phyloP scores from a whole-genome alignment of 2,888 invertebrate species.

The Brassicogethes aeneus region DNA sequence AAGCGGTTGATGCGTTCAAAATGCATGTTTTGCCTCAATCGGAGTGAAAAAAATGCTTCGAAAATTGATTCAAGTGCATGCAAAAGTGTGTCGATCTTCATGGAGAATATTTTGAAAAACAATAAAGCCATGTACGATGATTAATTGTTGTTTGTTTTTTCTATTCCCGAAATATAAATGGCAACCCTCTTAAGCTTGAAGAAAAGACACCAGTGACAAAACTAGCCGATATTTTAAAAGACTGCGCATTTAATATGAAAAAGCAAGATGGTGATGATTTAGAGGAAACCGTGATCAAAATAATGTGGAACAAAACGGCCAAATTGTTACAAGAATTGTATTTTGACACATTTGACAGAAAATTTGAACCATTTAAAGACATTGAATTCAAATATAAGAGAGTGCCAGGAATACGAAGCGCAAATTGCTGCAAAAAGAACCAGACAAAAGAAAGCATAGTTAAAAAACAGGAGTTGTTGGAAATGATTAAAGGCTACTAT shows the following conservation, averaged over 20 bases:
- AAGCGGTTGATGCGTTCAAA: no score
- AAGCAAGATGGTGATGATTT: constrained; percentile 11
- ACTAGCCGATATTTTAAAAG: background rate
- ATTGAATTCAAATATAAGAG: constrained; percentile 3
- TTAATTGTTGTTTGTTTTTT: no score
- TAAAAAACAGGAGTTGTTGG: background rate
- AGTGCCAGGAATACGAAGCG: constrained; percentile 8
- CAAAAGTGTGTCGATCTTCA: no score
- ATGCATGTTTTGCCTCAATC: no score
- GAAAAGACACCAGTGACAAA: background rate
- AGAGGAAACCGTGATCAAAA: constrained; percentile 13
- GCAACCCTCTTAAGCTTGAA: background rate
- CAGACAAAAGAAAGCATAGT: background rate
- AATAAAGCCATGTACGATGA: no score
- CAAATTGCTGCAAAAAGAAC: background rate
- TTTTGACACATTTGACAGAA: constrained; percentile 3
- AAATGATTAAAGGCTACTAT: background rate
- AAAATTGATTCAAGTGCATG: no score
- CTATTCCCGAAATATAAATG: no score
- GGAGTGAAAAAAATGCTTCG: no score
- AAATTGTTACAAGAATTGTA: constrained; percentile 5
- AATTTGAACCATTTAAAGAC: constrained; percentile 4
- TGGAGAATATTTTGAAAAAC: no score
- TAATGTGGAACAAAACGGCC: constrained; percentile 12
- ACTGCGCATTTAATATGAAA: background rate